Evolutionary conservation across 1,140 invertebrate genomes (phyloP).

Genomic region (Myzus persicae): DNA sequence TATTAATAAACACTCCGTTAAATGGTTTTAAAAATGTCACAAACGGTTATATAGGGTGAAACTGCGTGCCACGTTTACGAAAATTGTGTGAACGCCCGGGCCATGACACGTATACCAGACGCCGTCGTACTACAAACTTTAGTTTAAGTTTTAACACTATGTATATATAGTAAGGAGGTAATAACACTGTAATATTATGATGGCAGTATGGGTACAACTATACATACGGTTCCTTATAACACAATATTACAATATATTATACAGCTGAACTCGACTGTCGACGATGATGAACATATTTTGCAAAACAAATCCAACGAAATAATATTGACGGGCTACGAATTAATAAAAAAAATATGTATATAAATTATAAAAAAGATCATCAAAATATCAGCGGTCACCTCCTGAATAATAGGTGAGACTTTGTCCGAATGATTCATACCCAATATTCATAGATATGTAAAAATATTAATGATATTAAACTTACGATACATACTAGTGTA

Average conservation of each 20-base stretch:
- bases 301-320: not conserved
- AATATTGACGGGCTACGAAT: not conserved
- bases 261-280: not conserved
- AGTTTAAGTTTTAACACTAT: not conserved
- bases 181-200: not conserved
- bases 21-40: not conserved
- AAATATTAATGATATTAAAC: too few relatives aligned
- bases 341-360: not conserved
- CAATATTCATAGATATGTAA: too few relatives aligned
- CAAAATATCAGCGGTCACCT: too few relatives aligned
- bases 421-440: too few relatives aligned
- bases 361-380: too few relatives aligned
- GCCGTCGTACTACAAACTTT: not conserved
- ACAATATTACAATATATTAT: too few relatives aligned
- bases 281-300: not conserved
- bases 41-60: not conserved
- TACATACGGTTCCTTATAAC: not conserved
- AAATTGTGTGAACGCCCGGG: not conserved
- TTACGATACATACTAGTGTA: too few relatives aligned
- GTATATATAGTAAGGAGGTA: not conserved
- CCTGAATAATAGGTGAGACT: too few relatives aligned
- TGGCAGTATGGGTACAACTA: not conserved
- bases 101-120: not conserved
- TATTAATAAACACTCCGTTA: not conserved
- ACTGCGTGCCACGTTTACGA: not conserved